Percentiles rank a stretch among this genome's conserved stretches.
Evolutionary conservation across 2,113 vertebrate genomes (phyloP).

Genomic region (Pandion haliaetus): DNA sequence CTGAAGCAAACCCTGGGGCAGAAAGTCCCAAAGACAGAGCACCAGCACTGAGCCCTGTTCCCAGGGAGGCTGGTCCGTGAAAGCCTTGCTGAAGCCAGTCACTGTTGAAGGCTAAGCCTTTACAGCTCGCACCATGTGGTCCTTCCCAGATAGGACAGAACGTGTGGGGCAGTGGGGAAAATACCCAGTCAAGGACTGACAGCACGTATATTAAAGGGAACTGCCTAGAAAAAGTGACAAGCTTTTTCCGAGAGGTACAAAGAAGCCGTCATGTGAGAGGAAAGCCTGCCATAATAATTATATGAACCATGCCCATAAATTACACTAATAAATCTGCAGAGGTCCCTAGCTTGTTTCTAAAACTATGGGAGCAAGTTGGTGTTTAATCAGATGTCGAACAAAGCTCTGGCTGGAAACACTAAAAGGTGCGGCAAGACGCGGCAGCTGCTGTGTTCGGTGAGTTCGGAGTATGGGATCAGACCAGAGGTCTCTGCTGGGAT

Average conservation of each 20-base stretch:
- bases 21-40: neutral
- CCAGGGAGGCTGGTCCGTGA: neutral
- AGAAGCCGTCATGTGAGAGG: neutral
- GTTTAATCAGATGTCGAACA: neutral
- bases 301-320: neutral
- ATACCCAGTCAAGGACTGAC: neutral
- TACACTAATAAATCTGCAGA: neutral
- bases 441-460: too few relatives aligned
- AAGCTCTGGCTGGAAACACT: neutral
- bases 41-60: neutral
- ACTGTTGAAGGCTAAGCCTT: neutral
- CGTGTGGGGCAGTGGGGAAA: neutral
- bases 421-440: neutral
- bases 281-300: neutral
- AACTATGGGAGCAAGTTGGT: neutral
- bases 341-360: neutral
- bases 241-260: neutral
- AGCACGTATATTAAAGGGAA: neutral
- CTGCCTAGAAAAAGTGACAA: neutral
- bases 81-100: neutral
- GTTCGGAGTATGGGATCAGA: neutral
- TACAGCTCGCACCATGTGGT: fast-evolving
- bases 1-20: neutral
- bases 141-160: neutral
- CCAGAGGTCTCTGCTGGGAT: fast-evolving